Conservation (phyloP, 2,888 invertebrate genomes). For the Branchipolynoe longqiensis region DNA sequence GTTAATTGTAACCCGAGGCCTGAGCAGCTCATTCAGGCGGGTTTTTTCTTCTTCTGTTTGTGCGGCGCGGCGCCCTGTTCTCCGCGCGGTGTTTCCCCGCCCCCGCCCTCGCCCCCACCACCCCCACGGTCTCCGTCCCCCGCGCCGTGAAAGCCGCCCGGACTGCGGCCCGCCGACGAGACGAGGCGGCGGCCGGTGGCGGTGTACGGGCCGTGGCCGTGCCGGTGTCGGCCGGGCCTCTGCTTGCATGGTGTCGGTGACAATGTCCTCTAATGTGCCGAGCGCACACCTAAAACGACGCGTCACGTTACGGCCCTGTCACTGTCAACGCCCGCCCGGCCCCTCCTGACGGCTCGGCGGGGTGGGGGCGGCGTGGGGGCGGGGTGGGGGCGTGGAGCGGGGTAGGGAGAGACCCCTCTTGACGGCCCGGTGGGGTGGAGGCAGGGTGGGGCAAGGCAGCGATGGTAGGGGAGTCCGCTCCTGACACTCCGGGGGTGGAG, state of each 20-base stretch:
- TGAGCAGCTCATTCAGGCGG: slow-evolving; percentile 9
- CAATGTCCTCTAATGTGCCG: slow-evolving; percentile 43
- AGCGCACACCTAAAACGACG: slow-evolving; percentile 32
- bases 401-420: not conserved
- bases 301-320: slow-evolving; percentile 31
- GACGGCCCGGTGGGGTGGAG: not conserved
- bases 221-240: not conserved
- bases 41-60: not conserved
- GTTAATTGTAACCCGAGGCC: slow-evolving; percentile 47
- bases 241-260: slow-evolving; percentile 1
- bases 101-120: too few relatives aligned
- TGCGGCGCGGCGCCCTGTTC: slow-evolving; percentile 1
- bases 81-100: too few relatives aligned
- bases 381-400: not conserved
- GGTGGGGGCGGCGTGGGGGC: too few relatives aligned
- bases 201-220: not conserved
- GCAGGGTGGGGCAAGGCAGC: too few relatives aligned
- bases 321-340: slow-evolving; percentile 18
- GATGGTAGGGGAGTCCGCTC: too few relatives aligned
- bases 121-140: too few relatives aligned
- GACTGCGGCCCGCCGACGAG: too few relatives aligned
- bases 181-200: not conserved
- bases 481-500: not conserved
- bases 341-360: not conserved
- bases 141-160: too few relatives aligned